Conservation (phyloP, 2,797 vertebrate genomes). For the Tokudaia tokunoshimensis region DNA sequence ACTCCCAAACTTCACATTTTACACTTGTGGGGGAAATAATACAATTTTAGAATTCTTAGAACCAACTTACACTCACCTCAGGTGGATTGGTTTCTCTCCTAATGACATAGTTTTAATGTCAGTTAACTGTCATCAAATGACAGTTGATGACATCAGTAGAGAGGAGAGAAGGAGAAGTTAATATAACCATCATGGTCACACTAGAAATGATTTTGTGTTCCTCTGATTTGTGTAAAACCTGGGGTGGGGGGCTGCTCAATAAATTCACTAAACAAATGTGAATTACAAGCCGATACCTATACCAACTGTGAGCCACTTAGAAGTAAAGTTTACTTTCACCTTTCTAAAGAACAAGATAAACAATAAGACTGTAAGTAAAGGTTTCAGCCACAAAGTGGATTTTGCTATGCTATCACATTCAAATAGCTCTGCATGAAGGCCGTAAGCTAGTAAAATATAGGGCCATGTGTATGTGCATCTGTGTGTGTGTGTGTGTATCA, state of each 20-base stretch:
- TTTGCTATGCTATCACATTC: background rate
- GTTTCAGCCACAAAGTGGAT: constrained; percentile 1
- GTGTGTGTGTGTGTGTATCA: background rate
- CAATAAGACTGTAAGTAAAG: background rate
- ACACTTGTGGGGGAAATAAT: background rate
- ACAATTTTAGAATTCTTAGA: background rate
- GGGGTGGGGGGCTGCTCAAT: background rate
- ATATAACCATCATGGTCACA: constrained; percentile 22
- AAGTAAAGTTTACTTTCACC: background rate
- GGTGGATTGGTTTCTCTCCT: constrained; percentile 30
- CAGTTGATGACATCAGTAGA: constrained; percentile 45
- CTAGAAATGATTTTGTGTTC: background rate
- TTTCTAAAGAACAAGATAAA: background rate
- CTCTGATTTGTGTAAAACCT: background rate
- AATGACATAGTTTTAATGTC: constrained; percentile 50
- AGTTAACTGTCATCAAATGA: background rate
- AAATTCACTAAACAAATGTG: background rate
- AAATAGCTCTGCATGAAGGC: background rate
- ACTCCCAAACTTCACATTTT: background rate
- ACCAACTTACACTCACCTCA: background rate
- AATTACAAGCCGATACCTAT: constrained; percentile 19
- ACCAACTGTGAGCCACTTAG: background rate
- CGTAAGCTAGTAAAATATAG: background rate
- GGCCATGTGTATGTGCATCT: background rate
- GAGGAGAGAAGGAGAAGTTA: constrained; percentile 59